These are phyloP conservation scores for Rallus limicola DNA, from an alignment of 2,113 vertebrate genomes.

Conservation along the genomic window DNA sequence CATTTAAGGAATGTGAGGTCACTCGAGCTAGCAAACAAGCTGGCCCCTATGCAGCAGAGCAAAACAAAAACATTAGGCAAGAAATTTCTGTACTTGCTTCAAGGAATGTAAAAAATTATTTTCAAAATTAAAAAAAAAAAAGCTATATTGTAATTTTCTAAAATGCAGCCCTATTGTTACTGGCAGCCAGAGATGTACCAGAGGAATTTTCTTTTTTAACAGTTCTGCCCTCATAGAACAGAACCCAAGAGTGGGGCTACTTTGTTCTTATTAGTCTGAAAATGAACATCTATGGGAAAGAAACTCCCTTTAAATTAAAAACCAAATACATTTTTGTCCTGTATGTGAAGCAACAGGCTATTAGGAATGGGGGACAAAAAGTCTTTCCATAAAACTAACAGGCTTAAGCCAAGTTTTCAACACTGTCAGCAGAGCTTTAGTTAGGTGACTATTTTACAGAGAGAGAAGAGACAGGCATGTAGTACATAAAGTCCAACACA, in stretches of 20 bases:
- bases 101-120: conserved; percentile 30
- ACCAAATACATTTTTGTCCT: neutral
- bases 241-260: neutral
- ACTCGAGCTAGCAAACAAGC: conserved; percentile 68
- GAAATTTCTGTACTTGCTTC: conserved; percentile 29
- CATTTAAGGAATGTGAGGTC: conserved; percentile 76
- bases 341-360: neutral
- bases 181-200: neutral
- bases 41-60: conserved; percentile 62
- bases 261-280: neutral
- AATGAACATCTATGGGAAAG: neutral
- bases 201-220: neutral
- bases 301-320: neutral
- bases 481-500: neutral
- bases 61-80: conserved; percentile 61
- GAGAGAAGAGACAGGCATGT: neutral
- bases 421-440: neutral
- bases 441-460: neutral
- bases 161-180: neutral
- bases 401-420: neutral
- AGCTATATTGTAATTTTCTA: neutral
- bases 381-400: neutral
- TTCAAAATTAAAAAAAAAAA: neutral
- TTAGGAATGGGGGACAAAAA: neutral
- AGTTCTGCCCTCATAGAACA: neutral